Conservation (phyloP, 2,113 vertebrate species). For the Budorcas taxicolor region DNA sequence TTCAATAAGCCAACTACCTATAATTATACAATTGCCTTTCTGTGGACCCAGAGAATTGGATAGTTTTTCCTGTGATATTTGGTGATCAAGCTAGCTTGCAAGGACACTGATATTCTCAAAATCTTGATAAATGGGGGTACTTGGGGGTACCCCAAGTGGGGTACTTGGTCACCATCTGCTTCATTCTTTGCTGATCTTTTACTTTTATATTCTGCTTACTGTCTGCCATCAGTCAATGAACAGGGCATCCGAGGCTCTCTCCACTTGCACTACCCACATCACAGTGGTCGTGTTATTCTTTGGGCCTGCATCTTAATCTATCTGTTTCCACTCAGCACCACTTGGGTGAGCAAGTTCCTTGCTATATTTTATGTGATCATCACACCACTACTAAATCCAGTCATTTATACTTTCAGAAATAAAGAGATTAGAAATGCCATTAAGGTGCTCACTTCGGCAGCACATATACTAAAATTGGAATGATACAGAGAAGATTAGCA, state of each 20-base stretch:
- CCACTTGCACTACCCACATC: conserved; percentile 46
- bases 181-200: conserved; percentile 47
- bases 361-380: conserved; percentile 59
- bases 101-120: conserved; percentile 4
- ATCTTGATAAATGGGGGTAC: conserved; percentile 17
- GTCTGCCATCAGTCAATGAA: not conserved
- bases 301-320: conserved; percentile 56
- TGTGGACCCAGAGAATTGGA: conserved; percentile 42
- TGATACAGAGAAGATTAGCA: no score
- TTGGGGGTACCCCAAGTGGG: not conserved
- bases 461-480: no score
- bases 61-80: conserved; percentile 61
- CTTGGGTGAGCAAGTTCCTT: conserved; percentile 55
- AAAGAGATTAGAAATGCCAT: conserved; percentile 55
- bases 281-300: conserved; percentile 46
- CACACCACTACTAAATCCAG: conserved; percentile 61
- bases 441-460: not conserved
- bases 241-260: conserved; percentile 41
- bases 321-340: conserved; percentile 49
- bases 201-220: conserved; percentile 36
- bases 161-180: conserved; percentile 24
- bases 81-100: conserved; percentile 52
- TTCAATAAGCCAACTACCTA: conserved; percentile 43
- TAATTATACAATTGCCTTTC: conserved; percentile 40
- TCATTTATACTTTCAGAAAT: conserved; percentile 63